Evolutionary conservation across 2,888 invertebrate genomes (phyloP).

Genomic region (Ophion slaviceki): DNA sequence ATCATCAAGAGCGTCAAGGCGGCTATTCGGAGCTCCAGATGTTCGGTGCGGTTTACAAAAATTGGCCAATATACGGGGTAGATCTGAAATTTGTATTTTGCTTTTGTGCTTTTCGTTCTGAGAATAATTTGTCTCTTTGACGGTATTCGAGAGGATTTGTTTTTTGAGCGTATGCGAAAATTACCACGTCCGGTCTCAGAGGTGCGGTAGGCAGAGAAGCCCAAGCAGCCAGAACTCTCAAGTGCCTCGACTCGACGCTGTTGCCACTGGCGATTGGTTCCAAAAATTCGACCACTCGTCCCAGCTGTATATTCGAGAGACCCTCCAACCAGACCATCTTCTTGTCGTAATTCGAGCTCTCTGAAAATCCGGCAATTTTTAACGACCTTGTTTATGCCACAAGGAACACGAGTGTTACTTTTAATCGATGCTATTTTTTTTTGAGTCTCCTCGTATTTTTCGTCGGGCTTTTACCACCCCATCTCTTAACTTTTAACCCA

Average conservation of each 20-base stretch:
- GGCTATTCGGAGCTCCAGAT: slow-evolving; percentile 88
- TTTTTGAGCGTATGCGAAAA: slow-evolving; percentile 36
- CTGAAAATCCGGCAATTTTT: slow-evolving; percentile 79
- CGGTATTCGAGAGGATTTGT: background rate
- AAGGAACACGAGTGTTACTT: too few species aligned
- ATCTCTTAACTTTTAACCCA: too few species aligned
- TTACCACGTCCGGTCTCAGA: slow-evolving; percentile 84
- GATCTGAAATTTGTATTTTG: slow-evolving; percentile 80
- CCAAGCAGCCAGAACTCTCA: slow-evolving; percentile 89
- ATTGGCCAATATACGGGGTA: slow-evolving; percentile 88
- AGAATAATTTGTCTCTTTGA: slow-evolving; percentile 4
- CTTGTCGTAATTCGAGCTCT: slow-evolving; percentile 87
- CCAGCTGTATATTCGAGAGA: slow-evolving; percentile 87
- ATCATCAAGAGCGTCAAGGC: slow-evolving; percentile 88
- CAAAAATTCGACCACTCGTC: slow-evolving; percentile 84
- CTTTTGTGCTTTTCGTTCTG: background rate
- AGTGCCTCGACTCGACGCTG: slow-evolving; percentile 84
- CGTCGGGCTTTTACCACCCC: too few species aligned
- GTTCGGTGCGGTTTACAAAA: slow-evolving; percentile 87
- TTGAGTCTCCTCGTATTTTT: background rate
- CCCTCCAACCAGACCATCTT: slow-evolving; percentile 90
- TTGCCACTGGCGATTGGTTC: slow-evolving; percentile 83
- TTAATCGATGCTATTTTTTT: too few species aligned
- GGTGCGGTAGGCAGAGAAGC: slow-evolving; percentile 85
- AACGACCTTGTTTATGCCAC: background rate